A percentile compares a stretch with the other conserved stretches of the same genome.
phyloP scores from a whole-genome alignment of 2,888 invertebrate species.

The Folsomia manolachei region DNA sequence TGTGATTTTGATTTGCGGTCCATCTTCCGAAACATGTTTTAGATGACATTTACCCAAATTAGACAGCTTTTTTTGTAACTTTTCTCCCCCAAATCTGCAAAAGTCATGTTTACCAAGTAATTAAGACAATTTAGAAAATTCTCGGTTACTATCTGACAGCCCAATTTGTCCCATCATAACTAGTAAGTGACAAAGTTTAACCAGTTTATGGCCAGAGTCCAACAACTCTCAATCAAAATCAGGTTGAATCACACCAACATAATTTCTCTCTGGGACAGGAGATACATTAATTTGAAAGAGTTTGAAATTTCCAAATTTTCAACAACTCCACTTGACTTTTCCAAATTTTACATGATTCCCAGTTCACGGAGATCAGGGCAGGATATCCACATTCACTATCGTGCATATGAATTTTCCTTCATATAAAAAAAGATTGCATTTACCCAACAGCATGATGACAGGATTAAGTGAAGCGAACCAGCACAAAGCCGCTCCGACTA shows the following conservation, averaged over 20 bases:
- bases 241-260: not conserved
- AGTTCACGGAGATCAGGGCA: not conserved
- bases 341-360: not conserved
- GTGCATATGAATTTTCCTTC: too few species aligned
- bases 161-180: not conserved
- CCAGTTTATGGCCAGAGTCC: not conserved
- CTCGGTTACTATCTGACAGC: not conserved
- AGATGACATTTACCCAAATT: too few species aligned
- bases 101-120: not conserved
- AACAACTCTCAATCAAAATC: not conserved
- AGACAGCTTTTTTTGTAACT: too few species aligned
- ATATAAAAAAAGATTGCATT: too few species aligned
- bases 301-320: not conserved
- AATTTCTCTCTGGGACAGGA: too few species aligned
- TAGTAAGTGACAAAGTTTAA: not conserved
- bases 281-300: not conserved
- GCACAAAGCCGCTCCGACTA: not conserved
- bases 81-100: too few species aligned
- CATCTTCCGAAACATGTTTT: too few species aligned
- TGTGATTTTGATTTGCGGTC: too few species aligned
- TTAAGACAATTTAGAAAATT: not conserved
- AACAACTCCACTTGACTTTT: too few species aligned
- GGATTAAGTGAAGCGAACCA: not conserved
- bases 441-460: too few species aligned
- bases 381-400: too few species aligned